A percentile compares a stretch with the other conserved stretches of the same genome.
phyloP scores from a whole-genome alignment of 2,113 vertebrate species.

The Plecturocebus donacophilus region DNA sequence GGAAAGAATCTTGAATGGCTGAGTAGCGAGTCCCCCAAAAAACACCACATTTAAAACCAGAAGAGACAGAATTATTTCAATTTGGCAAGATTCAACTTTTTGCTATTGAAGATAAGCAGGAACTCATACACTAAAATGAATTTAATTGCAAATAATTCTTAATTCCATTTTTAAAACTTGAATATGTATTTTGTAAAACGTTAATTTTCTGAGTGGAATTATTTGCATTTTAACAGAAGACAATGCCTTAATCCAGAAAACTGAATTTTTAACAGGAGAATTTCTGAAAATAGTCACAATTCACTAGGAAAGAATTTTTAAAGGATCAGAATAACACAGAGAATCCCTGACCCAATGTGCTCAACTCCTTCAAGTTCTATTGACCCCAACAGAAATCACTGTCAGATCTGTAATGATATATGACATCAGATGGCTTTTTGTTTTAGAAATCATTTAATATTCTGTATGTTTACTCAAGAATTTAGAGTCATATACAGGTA shows the following conservation, averaged over 20 bases:
- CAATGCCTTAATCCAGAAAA: neutral
- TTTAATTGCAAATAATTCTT: neutral
- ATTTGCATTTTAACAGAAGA: slow-evolving; percentile 9
- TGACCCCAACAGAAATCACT: neutral
- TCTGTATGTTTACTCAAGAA: neutral
- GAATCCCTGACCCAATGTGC: neutral
- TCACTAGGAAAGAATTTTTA: neutral
- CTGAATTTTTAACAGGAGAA: neutral
- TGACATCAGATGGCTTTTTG: neutral
- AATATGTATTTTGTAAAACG: neutral
- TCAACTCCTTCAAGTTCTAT: neutral
- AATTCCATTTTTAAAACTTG: neutral
- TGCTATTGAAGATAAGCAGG: neutral
- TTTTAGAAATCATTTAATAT: slow-evolving; percentile 37
- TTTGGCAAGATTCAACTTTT: neutral
- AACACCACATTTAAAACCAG: neutral
- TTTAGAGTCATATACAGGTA: neutral
- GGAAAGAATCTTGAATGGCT: neutral
- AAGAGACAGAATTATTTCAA: neutral
- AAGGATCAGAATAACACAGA: neutral
- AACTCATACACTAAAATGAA: neutral
- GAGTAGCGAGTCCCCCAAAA: neutral
- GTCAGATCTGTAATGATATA: neutral
- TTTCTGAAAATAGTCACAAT: neutral
- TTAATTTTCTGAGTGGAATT: neutral